Conservation (phyloP, 2,888 invertebrate species). For the Trisateles emortualis region DNA sequence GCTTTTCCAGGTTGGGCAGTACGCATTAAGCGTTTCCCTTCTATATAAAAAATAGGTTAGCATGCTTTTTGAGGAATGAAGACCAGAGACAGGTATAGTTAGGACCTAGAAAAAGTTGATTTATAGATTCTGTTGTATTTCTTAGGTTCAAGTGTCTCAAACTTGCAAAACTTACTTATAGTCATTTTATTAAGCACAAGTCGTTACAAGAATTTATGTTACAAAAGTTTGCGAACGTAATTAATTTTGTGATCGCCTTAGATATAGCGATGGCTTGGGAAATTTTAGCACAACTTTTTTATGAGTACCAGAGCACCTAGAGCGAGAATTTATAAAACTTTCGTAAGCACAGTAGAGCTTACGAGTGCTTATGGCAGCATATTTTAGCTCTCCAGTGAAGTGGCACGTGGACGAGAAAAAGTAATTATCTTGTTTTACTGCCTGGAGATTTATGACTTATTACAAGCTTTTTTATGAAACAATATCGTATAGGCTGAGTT, state of each 20-base stretch:
- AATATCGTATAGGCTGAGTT: too few species aligned
- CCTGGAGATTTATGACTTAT: too few species aligned
- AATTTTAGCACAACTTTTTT: constrained; percentile 15
- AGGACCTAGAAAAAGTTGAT: too few species aligned
- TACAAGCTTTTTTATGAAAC: too few species aligned
- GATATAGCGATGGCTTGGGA: constrained; percentile 10
- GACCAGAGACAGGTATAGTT: too few species aligned
- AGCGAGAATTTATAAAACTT: constrained; percentile 11
- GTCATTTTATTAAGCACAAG: background rate
- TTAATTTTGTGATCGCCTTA: constrained; percentile 19
- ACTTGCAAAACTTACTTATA: background rate
- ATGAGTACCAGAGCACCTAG: constrained; percentile 15
- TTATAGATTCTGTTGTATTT: too few species aligned
- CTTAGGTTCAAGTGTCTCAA: too few species aligned
- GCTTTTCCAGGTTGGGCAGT: too few species aligned
- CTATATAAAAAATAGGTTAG: too few species aligned
- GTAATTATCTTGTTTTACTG: background rate
- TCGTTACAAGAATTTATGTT: constrained; percentile 5
- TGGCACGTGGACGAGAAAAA: background rate
- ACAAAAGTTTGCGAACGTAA: constrained; percentile 14
- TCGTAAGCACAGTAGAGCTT: background rate
- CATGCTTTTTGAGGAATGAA: too few species aligned
- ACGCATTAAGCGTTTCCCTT: too few species aligned
- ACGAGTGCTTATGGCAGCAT: background rate
- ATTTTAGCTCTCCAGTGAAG: background rate